phyloP scores from a whole-genome alignment of 2,888 invertebrate species.

The Leptopilina myrica region DNA sequence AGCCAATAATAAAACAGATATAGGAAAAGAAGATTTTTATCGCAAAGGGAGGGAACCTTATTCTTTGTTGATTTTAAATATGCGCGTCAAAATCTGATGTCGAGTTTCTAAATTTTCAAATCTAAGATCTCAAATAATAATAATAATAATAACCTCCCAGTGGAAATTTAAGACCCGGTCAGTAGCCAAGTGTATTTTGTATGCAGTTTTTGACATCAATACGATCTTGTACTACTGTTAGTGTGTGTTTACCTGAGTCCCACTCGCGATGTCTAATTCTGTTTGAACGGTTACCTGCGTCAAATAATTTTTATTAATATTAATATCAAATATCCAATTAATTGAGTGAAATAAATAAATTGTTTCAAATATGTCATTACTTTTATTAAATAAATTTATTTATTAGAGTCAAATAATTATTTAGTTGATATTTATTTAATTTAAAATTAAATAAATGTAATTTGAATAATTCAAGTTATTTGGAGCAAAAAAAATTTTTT shows the following conservation, averaged over 20 bases:
- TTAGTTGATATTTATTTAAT: too few relatives aligned
- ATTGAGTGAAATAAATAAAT: too few relatives aligned
- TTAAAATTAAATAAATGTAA: too few relatives aligned
- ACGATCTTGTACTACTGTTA: constrained; percentile 11
- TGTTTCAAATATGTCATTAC: too few relatives aligned
- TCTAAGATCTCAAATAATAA: not conserved
- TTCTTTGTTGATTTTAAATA: constrained; percentile 24
- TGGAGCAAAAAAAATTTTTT: too few relatives aligned
- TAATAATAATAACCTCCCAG: not conserved
- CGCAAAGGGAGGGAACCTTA: not conserved
- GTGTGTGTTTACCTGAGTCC: not conserved
- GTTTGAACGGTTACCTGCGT: too few relatives aligned
- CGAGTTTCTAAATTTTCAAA: constrained; percentile 13
- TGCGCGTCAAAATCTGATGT: constrained; percentile 20
- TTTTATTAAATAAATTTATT: too few relatives aligned
- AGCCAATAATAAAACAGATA: not conserved
- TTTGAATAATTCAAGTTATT: too few relatives aligned
- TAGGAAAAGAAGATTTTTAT: not conserved
- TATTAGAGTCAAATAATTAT: too few relatives aligned
- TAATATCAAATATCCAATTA: too few relatives aligned
- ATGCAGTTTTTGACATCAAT: constrained; percentile 20
- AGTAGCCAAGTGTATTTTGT: not conserved
- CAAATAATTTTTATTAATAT: too few relatives aligned
- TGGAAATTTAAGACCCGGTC: constrained; percentile 8
- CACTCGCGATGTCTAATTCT: too few relatives aligned